Percentiles rank a stretch among this genome's conserved stretches.
phyloP scores from a whole-genome alignment of 1,140 invertebrate species.

The Adelges cooleyi region DNA sequence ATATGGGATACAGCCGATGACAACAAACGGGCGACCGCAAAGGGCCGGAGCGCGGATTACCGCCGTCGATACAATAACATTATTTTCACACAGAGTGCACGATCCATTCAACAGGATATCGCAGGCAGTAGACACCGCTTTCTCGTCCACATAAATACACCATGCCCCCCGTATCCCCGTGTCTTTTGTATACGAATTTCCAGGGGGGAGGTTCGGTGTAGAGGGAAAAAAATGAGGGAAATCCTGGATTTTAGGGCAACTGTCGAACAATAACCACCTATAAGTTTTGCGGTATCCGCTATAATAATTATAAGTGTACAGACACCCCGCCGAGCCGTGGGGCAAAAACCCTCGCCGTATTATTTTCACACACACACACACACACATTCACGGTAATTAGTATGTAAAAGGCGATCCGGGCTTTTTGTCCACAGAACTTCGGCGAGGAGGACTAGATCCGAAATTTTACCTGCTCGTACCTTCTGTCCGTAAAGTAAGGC shows the following conservation, averaged over 20 bases:
- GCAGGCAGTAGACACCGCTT: too few species aligned
- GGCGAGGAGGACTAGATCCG: not conserved
- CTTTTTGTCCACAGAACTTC: not conserved
- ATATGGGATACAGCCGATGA: not conserved
- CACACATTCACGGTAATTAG: not conserved
- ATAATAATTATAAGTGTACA: too few species aligned
- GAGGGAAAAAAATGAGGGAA: too few species aligned
- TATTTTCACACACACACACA: not conserved
- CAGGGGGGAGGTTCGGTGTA: too few species aligned
- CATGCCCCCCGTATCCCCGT: too few species aligned
- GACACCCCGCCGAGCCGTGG: too few species aligned
- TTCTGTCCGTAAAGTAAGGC: too few species aligned
- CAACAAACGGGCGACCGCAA: constrained; percentile 6
- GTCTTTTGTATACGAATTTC: too few species aligned
- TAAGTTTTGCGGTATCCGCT: too few species aligned
- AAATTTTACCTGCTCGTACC: not conserved
- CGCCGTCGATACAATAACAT: not conserved
- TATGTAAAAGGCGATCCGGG: constrained; percentile 11
- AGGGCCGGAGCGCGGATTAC: not conserved
- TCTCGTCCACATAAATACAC: not conserved
- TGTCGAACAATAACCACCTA: too few species aligned
- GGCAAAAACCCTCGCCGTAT: too few species aligned
- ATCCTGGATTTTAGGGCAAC: too few species aligned
- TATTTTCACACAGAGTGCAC: not conserved
- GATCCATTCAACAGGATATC: not conserved